These are phyloP conservation scores for Pangasianodon hypophthalmus DNA, from an alignment of 2,113 vertebrate species.

Conservation along the genomic window DNA sequence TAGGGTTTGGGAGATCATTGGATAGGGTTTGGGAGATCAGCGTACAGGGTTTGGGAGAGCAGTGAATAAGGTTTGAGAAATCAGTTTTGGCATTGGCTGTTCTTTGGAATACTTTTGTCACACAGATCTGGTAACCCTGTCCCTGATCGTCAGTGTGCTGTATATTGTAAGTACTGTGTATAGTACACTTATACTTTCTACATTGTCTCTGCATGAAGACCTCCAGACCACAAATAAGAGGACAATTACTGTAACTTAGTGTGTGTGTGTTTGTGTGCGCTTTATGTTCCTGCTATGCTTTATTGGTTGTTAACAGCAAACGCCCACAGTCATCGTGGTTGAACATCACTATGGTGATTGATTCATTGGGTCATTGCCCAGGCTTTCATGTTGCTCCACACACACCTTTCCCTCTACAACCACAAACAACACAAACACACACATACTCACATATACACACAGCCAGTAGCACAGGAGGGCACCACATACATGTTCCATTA, in stretches of 20 bases:
- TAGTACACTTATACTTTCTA: neutral
- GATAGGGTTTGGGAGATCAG: neutral
- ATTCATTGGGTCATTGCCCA: slow-evolving; percentile 47
- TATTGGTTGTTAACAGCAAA: slow-evolving; percentile 17
- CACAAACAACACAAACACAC: slow-evolving; percentile 26
- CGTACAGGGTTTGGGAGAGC: neutral
- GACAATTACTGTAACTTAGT: neutral
- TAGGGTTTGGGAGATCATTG: neutral
- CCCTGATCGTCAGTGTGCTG: neutral
- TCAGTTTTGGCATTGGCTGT: neutral
- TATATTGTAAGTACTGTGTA: neutral
- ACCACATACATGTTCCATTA: slow-evolving; percentile 39
- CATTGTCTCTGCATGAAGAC: neutral
- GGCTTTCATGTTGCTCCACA: slow-evolving; percentile 45
- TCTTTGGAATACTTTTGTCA: neutral
- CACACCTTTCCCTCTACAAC: slow-evolving; percentile 39
- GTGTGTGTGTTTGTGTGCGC: neutral
- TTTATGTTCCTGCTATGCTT: neutral
- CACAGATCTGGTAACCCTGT: neutral
- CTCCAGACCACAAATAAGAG: neutral
- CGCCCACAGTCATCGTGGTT: slow-evolving; percentile 14
- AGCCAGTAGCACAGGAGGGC: slow-evolving; percentile 33
- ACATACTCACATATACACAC: slow-evolving; percentile 25
- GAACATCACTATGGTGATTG: slow-evolving; percentile 43
- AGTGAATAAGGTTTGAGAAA: neutral